Evolutionary conservation across 2,113 vertebrate species (phyloP), one percentile per base, ranked within the genome.

Genomic region (Oenanthe oenanthe): DNA sequence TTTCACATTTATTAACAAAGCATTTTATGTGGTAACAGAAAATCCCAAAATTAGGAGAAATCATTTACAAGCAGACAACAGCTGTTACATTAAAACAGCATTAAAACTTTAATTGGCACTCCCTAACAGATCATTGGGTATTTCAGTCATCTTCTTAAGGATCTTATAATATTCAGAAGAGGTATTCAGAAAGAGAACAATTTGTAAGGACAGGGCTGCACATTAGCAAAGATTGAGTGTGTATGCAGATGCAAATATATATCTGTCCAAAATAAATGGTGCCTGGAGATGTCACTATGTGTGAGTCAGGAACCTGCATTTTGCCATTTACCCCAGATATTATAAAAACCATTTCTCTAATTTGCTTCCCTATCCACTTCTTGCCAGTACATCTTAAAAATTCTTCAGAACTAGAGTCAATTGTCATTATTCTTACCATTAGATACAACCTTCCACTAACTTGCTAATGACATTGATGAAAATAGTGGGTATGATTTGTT

Each of bases 21-120:
- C 57, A 65, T 90, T 96, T 93, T 88, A 84, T 90, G 82, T 88
- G 65, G 90, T 95, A 92, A 90, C 75, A 95, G 65, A 93, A 96
- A 95, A 95, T 86, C 88, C 90, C 88, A 26, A 95, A 97, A 95
- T 93, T 78, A 90, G 63, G 75, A 88, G 79, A 96, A 96, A 96
- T 95, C 56, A 72, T 96, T 96, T 93, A 90, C 76, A 96, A 88
- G 72, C 66, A 94, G 76, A 93, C 92, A 96, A 95, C 93, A 95
- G 93, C 82, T 96, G 93, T 65, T 93, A 68, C 48, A 45, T 45
- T 45, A 45, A 45, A 45, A 45, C 43, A 84, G 72, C 89, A 93
- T 94, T 96, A 93, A 92, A 97, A 94, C 68, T 94, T 88, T 81
- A 95, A 96, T 86, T 94, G 92, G 75, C 68, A 86, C 53, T 61